These are phyloP conservation scores for Monomorium pharaonis DNA, from an alignment of 1,140 invertebrate species.

Conservation along the genomic window DNA sequence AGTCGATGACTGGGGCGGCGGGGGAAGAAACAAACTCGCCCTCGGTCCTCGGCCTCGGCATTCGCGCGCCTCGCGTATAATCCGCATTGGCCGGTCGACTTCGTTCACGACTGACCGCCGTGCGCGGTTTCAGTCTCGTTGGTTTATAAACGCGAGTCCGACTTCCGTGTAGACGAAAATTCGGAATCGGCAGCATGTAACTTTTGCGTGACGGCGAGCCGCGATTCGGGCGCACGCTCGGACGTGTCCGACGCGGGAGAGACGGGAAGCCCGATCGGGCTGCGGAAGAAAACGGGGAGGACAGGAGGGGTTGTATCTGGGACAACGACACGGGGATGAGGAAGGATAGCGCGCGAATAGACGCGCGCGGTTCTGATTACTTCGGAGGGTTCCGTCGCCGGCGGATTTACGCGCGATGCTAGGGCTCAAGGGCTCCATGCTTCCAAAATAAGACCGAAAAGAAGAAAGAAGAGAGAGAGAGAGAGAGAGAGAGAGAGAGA, in stretches of 20 bases:
- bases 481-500: background rate
- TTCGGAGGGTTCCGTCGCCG: conserved; percentile 23
- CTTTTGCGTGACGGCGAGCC: conserved; percentile 20
- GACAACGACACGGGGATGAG: background rate
- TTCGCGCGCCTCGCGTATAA: conserved; percentile 9
- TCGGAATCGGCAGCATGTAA: background rate
- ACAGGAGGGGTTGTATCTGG: background rate
- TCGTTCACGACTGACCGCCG: background rate
- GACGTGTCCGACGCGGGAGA: background rate
- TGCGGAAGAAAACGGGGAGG: no score
- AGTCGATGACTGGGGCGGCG: background rate
- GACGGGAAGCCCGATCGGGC: no score
- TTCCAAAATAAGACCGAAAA: conserved; percentile 11
- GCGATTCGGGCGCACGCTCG: background rate
- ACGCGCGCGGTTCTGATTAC: conserved; percentile 48
- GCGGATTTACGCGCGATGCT: conserved; percentile 26
- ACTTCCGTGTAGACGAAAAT: conserved; percentile 20
- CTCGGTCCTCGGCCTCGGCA: no score
- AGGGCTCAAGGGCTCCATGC: conserved; percentile 12
- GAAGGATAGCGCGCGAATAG: conserved; percentile 1
- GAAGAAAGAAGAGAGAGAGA: background rate
- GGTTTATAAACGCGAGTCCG: background rate
- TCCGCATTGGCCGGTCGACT: background rate
- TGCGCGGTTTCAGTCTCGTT: background rate
- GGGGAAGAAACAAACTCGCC: conserved; percentile 39